A percentile compares a stretch with the other conserved stretches of the same genome.
phyloP scores from a whole-genome alignment of 2,797 vertebrate species.

The Pogonophryne albipinna region DNA sequence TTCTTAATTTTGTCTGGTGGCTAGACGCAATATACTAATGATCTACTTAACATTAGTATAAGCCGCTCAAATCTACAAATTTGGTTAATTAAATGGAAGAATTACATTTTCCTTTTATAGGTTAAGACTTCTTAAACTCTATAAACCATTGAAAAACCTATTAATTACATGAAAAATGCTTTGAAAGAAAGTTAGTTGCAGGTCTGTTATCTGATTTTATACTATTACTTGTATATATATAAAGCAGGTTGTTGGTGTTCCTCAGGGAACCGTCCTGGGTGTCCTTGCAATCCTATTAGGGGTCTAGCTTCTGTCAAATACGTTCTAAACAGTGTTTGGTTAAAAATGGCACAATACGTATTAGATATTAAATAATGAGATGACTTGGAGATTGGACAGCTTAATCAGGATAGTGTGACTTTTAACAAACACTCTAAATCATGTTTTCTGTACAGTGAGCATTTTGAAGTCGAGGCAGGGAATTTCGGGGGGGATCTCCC shows the following conservation, averaged over 20 bases:
- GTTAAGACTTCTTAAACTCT: too few species aligned
- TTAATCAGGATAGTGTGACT: neutral
- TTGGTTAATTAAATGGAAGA: neutral
- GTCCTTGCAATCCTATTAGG: too few species aligned
- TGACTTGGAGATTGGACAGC: neutral
- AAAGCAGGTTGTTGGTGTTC: neutral
- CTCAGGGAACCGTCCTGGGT: constrained; percentile 40
- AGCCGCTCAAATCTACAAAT: neutral
- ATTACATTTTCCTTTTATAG: neutral
- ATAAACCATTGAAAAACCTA: neutral
- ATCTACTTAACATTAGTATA: neutral
- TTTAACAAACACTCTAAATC: neutral
- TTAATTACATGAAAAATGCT: neutral
- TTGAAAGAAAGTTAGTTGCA: neutral
- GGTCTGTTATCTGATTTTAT: neutral
- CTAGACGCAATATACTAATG: too few species aligned
- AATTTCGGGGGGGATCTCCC: neutral
- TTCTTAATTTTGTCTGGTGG: neutral
- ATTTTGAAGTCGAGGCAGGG: neutral
- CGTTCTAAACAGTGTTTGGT: constrained; percentile 2
- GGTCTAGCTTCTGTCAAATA: neutral
- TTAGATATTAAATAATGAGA: constrained; percentile 8
- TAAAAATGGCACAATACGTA: constrained; percentile 3
- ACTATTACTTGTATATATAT: neutral
- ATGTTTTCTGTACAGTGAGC: neutral